Base-by-base conservation (phyloP, 2,797 vertebrate species). In the Helostoma temminkii region DNA sequence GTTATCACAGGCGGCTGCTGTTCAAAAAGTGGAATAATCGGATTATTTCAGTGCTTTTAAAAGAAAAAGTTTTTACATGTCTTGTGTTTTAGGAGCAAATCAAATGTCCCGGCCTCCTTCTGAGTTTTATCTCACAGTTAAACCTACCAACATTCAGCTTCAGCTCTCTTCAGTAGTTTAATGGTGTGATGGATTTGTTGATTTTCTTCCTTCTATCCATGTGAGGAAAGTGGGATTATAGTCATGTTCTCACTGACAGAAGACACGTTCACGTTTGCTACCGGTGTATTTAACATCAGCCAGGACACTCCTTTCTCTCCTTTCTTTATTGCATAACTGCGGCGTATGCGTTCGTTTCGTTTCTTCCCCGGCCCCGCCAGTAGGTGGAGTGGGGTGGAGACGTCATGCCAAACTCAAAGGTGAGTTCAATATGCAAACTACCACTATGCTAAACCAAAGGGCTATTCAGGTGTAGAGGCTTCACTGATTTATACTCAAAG, bases 251-350 rank as follows among this genome's bases (percentile, higher is more conserved):
- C 49, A 8, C 10, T 55, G 68, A 32, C 62, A 49, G 52, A 12
- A 63, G 19, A 24, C 22, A 37, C 36, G 1, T 9, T 50, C 25
- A 54, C 1, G 18, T 22, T 9, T 12, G 26, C 41, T 46, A 19
- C 14, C 58, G 28, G 24, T 14, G 25, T 21, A 5, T 76, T 66
- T 55, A 54, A 58, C 24, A 19, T 58, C 39, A 43, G 41, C 26
- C 41, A 12, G 53, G 78, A 70, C 82, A 72, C 81, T 62, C 75
- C 80, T 87, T 82, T 37, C 47, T 39, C 81, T 62, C 75, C 80
- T 87, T 82, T 37, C 47, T 39, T 72, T 57, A 80, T 89, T 90
- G 66, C 77, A 42, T 79, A 86, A 88, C 82, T 55, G 65, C 11
- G 15, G 64, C 22, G 65, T 49, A 55, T 46, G 42, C 0, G 71